Conservation (phyloP, 2,113 vertebrate species). For the human region GRCh38 chr14:95888001-95888500, state of each 20-base stretch:
- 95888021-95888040: fast-evolving
- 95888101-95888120: neutral
- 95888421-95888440: neutral
- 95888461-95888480: fast-evolving
- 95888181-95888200: no score
- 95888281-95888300: neutral
- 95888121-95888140: neutral
- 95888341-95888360: neutral
- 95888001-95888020: neutral
- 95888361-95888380: neutral
- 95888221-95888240: neutral
- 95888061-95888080: neutral
- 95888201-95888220: neutral
- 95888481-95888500: neutral
- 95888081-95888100: neutral
- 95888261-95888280: neutral
- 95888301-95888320: neutral
- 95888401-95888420: neutral
- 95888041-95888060: neutral
- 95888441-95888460: neutral
- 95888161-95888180: neutral
- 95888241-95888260: neutral
- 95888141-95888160: neutral
- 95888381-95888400: neutral
- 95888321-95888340: neutral